Conservation (phyloP, 1,140 invertebrate species). For the Drosophila lini region DNA sequence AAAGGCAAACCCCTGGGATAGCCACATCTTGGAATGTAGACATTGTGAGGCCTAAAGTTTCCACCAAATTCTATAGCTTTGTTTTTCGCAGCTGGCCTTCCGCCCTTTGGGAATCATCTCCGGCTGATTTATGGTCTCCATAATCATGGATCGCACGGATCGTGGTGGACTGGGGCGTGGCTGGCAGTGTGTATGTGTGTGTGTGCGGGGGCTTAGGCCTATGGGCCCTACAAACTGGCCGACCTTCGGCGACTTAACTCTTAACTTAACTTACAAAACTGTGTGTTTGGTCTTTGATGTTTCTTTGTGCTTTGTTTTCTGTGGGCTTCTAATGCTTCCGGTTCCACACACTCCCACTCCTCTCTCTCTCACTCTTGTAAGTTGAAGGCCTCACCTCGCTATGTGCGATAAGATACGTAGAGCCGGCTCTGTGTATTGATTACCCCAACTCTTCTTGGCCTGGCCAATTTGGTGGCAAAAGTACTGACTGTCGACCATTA, state of each 20-base stretch:
- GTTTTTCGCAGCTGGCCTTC: constrained; percentile 16
- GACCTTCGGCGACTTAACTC: constrained; percentile 16
- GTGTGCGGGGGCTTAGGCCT: constrained; percentile 11
- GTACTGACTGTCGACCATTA: constrained; percentile 45
- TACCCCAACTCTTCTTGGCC: constrained; percentile 31
- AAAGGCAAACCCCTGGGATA: constrained; percentile 1
- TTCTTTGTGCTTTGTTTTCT: constrained; percentile 20
- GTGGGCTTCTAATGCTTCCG: constrained; percentile 76
- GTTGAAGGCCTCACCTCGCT: constrained; percentile 52
- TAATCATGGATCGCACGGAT: constrained; percentile 8
- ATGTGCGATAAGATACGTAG: constrained; percentile 61
- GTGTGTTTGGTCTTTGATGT: constrained; percentile 14
- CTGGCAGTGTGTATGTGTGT: neutral
- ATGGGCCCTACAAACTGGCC: constrained; percentile 7
- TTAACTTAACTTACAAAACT: constrained; percentile 41
- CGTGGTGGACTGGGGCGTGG: constrained; percentile 11
- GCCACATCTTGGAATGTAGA: neutral
- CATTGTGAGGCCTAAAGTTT: neutral
- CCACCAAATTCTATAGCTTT: neutral
- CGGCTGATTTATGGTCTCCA: constrained; percentile 6
- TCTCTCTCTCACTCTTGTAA: constrained; percentile 15
- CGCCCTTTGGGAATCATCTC: constrained; percentile 16
- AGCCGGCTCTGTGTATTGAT: constrained; percentile 36
- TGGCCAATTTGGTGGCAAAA: constrained; percentile 54
- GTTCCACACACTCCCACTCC: constrained; percentile 40